These are phyloP conservation scores for Zosterops hypoxanthus DNA, from an alignment of 2,113 vertebrate species.

Conservation along the genomic window DNA sequence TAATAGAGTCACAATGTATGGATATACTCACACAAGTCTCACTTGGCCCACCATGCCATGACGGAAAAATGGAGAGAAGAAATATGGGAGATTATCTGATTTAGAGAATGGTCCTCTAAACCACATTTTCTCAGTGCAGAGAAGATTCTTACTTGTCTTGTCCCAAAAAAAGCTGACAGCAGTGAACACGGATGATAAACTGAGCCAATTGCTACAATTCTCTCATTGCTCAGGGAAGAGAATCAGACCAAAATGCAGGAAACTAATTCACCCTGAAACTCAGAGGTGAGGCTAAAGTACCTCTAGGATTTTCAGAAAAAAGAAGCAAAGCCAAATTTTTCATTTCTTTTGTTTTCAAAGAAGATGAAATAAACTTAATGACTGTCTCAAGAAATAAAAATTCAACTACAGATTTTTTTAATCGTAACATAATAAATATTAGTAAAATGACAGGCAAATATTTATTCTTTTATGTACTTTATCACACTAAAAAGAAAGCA, in stretches of 20 bases:
- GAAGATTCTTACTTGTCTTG: background rate
- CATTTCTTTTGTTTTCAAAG: background rate
- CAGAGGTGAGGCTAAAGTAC: background rate
- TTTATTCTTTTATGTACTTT: background rate
- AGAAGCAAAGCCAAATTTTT: background rate
- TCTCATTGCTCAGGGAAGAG: background rate
- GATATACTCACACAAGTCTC: background rate
- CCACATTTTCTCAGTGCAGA: background rate
- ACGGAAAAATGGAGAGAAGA: background rate
- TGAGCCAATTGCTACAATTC: background rate
- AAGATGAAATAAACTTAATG: background rate
- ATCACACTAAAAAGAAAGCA: conserved; percentile 24
- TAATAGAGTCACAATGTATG: background rate
- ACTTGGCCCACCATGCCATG: background rate
- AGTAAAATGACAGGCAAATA: conserved; percentile 61
- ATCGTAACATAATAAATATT: conserved; percentile 33
- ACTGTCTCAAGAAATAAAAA: background rate
- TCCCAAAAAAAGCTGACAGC: background rate
- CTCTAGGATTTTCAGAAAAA: background rate
- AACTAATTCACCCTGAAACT: background rate
- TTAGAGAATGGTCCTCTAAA: background rate
- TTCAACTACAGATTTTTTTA: background rate
- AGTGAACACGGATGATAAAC: background rate
- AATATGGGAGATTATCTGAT: background rate
- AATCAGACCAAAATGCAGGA: background rate